Evolutionary conservation across 2,797 vertebrate species (phyloP).

Genomic region (Hirundo rustica): DNA sequence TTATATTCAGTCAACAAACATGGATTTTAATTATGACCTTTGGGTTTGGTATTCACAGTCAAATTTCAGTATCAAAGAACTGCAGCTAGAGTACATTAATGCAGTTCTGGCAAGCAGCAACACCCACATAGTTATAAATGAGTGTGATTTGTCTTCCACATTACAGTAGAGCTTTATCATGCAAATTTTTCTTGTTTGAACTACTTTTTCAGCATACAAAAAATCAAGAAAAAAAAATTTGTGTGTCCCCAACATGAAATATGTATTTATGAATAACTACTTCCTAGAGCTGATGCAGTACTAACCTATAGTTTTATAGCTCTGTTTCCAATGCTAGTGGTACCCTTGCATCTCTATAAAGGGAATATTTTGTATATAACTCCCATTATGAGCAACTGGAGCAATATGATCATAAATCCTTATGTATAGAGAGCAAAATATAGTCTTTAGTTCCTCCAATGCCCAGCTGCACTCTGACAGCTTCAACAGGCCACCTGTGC

Average conservation of each 20-base stretch:
- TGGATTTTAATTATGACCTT: background rate
- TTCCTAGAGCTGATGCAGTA: background rate
- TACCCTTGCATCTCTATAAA: background rate
- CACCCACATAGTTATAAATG: background rate
- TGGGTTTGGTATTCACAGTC: background rate
- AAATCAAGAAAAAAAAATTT: background rate
- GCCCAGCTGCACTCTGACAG: background rate
- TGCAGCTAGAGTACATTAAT: background rate
- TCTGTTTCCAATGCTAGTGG: background rate
- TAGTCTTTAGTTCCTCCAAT: slow-evolving; percentile 10
- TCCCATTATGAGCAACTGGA: slow-evolving; percentile 22
- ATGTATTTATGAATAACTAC: slow-evolving; percentile 2
- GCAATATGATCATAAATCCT: slow-evolving; percentile 1
- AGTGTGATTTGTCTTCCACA: background rate
- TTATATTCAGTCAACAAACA: slow-evolving; percentile 5
- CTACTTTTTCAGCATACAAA: background rate
- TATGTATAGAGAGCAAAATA: background rate
- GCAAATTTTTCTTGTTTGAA: background rate
- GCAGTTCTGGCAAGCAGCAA: background rate
- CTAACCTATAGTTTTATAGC: background rate
- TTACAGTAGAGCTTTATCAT: background rate
- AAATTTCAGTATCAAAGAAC: background rate
- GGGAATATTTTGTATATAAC: slow-evolving; percentile 21
- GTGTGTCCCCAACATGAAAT: background rate
- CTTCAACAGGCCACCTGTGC: background rate